Evolutionary conservation across 2,113 vertebrate genomes (phyloP).

Genomic region (Channa argus): DNA sequence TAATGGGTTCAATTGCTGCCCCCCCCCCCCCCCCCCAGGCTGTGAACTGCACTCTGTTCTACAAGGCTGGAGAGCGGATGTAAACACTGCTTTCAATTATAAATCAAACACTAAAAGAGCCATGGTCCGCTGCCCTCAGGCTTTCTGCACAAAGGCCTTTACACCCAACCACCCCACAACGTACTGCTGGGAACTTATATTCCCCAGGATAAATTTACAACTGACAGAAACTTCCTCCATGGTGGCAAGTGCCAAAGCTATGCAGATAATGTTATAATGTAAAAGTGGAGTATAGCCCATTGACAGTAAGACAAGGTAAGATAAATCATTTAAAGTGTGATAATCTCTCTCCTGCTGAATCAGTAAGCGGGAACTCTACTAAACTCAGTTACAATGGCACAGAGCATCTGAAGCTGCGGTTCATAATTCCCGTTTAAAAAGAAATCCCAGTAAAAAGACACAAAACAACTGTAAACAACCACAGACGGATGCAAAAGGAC

Average conservation of each 20-base stretch:
- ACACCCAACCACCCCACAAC: conserved; percentile 47
- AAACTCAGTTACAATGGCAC: no score
- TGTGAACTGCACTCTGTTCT: conserved; percentile 53
- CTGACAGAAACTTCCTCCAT: conserved; percentile 27
- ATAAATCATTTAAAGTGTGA: no score
- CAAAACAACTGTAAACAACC: no score
- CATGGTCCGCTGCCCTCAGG: conserved; percentile 42
- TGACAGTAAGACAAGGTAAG: no score
- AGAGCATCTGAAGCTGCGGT: no score
- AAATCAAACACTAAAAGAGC: conserved; percentile 70
- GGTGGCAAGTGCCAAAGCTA: conserved; percentile 30
- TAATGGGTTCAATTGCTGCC: conserved; percentile 54
- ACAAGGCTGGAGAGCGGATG: conserved; percentile 55
- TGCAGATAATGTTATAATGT: conserved; percentile 39
- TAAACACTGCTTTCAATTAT: conserved; percentile 77
- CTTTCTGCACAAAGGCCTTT: conserved; percentile 63
- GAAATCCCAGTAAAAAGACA: no score
- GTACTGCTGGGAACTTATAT: conserved; percentile 46
- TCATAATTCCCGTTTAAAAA: no score
- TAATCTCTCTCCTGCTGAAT: no score
- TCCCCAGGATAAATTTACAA: conserved; percentile 26
- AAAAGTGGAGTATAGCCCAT: no score
- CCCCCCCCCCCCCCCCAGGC: conserved; percentile 34
- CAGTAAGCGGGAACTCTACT: no score
- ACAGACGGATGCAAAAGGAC: no score